Evolutionary conservation across 2,113 vertebrate genomes (phyloP), one percentile per base, ranked within the genome.

Genomic region (Gopherus evgoodei): DNA sequence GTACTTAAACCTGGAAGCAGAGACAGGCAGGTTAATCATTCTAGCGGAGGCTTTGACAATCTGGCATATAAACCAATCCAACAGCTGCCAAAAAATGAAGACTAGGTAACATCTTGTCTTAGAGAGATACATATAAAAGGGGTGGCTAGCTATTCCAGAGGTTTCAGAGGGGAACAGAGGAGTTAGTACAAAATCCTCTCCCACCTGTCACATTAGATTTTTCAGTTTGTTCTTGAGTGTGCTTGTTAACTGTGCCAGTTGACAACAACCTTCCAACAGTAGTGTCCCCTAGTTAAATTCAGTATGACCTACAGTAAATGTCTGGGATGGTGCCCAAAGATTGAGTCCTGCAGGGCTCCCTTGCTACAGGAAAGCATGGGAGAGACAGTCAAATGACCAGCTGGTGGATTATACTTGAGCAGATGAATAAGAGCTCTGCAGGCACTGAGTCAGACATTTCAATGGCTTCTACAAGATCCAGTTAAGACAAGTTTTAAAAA

Each of bases 1-100:
- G 0, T 98, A 98, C 93, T 98, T 98, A 98, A 98, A 98, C 83
- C 98, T 98, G 87, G 44, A 94, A 93, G 57, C 35, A 84, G 53
- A 83, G 1, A 1, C 12, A 80, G 11, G 52, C 35, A n/a, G 1
- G 1, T 72, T 84, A 75, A 86, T 83, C 49, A 5, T 72, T 38
- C 42, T 44, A 78, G 75, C 75, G 47, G 19, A 78, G 14, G 42
- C 24, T 27, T 47, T 44, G 11, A 78, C 25, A 16, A 12, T 75
- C 44, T 31, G 65, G 2, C 1, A 29, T 47, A 31, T 57, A 81
- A 93, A 9, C 1, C 76, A 35, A 6, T 59, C 29, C 19, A 75
- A 38, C 80, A 89, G 19, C 47, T 85, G 16, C 19, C 19, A 72
- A 72, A 69, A 38, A 21, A 5, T 3, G n/a, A 22, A 38, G 53